Conservation (phyloP, 2,888 invertebrate species). For the Homarus gammarus region DNA sequence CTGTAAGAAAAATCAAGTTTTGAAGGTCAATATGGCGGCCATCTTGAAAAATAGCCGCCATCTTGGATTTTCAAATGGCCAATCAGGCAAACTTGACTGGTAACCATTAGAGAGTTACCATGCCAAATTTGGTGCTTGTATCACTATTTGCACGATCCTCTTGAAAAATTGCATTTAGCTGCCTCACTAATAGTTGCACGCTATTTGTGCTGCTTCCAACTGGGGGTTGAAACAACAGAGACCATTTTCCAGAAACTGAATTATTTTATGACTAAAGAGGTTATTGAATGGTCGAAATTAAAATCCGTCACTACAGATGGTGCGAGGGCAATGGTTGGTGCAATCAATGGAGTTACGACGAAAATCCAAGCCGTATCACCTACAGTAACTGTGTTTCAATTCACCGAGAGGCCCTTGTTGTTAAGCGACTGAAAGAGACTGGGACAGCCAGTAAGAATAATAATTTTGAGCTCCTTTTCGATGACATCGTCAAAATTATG, state of each 20-base stretch:
- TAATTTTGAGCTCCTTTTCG: slow-evolving; percentile 33
- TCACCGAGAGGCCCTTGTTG: no score
- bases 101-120: no score
- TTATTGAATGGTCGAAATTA: slow-evolving; percentile 42
- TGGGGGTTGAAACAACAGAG: slow-evolving; percentile 27
- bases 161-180: no score
- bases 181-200: neutral
- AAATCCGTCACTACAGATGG: slow-evolving; percentile 47
- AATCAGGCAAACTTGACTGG: no score
- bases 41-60: no score
- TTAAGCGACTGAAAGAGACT: slow-evolving; percentile 29
- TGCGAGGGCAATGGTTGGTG: slow-evolving; percentile 50
- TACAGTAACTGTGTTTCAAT: slow-evolving; percentile 44
- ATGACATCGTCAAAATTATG: slow-evolving; percentile 51
- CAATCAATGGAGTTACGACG: slow-evolving; percentile 40
- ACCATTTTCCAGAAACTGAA: slow-evolving; percentile 35
- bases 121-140: no score
- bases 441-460: slow-evolving; percentile 11
- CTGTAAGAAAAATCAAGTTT: no score
- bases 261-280: slow-evolving; percentile 41
- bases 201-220: slow-evolving; percentile 28
- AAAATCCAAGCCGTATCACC: slow-evolving; percentile 40
- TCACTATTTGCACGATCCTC: no score
- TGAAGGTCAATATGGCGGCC: no score
- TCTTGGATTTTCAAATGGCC: no score